These are phyloP conservation scores for Dipodomys ordii DNA, from an alignment of 2,113 vertebrate genomes.

Conservation along the genomic window DNA sequence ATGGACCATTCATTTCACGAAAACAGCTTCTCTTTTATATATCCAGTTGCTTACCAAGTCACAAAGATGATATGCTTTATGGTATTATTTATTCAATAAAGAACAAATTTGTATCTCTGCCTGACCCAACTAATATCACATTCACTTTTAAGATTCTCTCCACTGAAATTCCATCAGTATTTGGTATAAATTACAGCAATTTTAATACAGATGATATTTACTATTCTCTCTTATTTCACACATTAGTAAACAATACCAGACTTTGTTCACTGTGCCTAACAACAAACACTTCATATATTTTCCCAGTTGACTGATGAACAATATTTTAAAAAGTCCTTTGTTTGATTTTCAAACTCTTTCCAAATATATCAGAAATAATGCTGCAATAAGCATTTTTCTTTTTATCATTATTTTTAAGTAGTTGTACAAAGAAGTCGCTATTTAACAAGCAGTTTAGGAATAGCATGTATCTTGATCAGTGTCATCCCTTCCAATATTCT, in stretches of 20 bases:
- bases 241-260: neutral
- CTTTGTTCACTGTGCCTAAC: neutral
- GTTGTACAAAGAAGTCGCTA: too few species aligned
- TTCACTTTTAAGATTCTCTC: neutral
- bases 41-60: neutral
- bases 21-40: neutral
- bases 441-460: too few species aligned
- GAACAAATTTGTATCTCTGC: neutral
- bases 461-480: too few species aligned
- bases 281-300: slow-evolving; percentile 33
- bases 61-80: neutral
- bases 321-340: slow-evolving; percentile 39
- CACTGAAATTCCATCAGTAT: neutral
- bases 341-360: neutral
- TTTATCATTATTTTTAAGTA: too few species aligned
- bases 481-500: too few species aligned
- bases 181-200: neutral
- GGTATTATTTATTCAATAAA: neutral
- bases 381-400: neutral
- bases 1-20: neutral
- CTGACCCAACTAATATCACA: neutral
- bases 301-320: neutral
- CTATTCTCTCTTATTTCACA: slow-evolving; percentile 2
- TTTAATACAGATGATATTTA: slow-evolving; percentile 5
- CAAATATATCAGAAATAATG: slow-evolving; percentile 45